Evolutionary conservation across 2,113 vertebrate genomes (phyloP), one percentile per base, ranked within the genome.

Genomic region (Festucalex cinctus): DNA sequence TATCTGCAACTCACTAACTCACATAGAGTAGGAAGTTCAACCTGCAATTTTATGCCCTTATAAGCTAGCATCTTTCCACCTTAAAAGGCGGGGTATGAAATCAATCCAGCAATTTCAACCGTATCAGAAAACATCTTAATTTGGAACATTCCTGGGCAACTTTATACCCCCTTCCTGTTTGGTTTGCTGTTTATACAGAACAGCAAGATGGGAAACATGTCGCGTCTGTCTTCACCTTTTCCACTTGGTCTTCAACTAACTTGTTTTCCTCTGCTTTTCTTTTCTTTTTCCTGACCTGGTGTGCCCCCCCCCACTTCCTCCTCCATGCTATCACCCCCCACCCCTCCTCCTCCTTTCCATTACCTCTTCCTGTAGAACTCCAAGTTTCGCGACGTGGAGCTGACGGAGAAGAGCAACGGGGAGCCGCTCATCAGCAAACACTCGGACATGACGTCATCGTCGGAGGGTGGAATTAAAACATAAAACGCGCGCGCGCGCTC

Each of bases 391-490:
- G 48, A 51, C 44, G 6, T 51, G 46, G 32, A 53, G 19, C 64
- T 65, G 64, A 36, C 37, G 48, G 46, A 53, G 64, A 65, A 51
- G 48, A 35, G 64, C 48, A 65, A 65, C 46, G 64, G 46, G 28
- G 28, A 19, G 46, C 48, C 46, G 20, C 32, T 65, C 64, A 51
- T 65, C 64, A 14, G 64, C 20, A 36, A 53, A n/a, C 17, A n/a
- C 32, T 53, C 3, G 28, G 64, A 65, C 20, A 12, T 10, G 43
- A 35, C 26, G 63, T 26, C 17, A 5, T 35, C 44, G 35, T 22
- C 19, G 10, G 10, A 32, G 20, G 16, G 48, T 36, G 64, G 48
- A 65, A 36, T 14, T 51, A 37, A 65, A 63, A 26, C 39, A 5
- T 5, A 6, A 12, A 28, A 32, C 28, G 4, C 28, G 28, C 24